Evolutionary conservation across 2,797 vertebrate genomes (phyloP).

Genomic region (Decapterus maruadsi): DNA sequence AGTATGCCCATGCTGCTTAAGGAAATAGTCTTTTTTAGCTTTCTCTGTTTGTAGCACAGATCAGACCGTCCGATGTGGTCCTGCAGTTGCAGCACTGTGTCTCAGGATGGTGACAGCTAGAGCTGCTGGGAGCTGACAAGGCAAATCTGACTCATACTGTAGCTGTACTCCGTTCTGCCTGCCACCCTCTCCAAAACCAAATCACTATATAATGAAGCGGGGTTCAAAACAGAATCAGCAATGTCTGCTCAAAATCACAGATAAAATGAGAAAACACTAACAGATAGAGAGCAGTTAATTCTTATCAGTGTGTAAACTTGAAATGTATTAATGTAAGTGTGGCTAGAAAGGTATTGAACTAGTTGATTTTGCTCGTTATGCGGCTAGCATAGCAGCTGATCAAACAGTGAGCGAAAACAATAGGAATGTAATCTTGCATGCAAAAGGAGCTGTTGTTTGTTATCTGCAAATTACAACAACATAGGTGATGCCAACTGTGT

Average conservation of each 20-base stretch:
- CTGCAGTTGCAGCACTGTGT: slow-evolving; percentile 16
- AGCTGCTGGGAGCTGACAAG: slow-evolving; percentile 36
- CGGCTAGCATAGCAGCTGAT: neutral
- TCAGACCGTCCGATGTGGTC: slow-evolving; percentile 1
- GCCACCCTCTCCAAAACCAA: slow-evolving; percentile 12
- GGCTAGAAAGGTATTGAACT: neutral
- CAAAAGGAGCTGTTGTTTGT: neutral
- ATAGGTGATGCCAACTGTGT: neutral
- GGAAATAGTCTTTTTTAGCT: too few species aligned
- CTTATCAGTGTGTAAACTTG: neutral
- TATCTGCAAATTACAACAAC: neutral
- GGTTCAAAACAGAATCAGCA: neutral
- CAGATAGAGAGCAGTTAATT: neutral
- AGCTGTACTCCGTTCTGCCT: slow-evolving; percentile 8
- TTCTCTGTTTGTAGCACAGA: slow-evolving; percentile 5
- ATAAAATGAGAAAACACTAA: neutral
- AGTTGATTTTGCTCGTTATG: neutral
- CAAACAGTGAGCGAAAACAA: neutral
- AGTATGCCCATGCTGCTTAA: too few species aligned
- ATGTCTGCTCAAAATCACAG: neutral
- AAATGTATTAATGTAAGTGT: neutral
- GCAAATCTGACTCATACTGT: slow-evolving; percentile 36
- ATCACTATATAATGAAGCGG: neutral
- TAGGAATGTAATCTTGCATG: neutral
- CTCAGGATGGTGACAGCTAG: slow-evolving; percentile 35